Percentiles rank a stretch among this genome's conserved stretches.
These are phyloP conservation scores for Lordiphosa andalusiaca DNA, from an alignment of 2,888 invertebrate genomes.

Conservation along the genomic window DNA sequence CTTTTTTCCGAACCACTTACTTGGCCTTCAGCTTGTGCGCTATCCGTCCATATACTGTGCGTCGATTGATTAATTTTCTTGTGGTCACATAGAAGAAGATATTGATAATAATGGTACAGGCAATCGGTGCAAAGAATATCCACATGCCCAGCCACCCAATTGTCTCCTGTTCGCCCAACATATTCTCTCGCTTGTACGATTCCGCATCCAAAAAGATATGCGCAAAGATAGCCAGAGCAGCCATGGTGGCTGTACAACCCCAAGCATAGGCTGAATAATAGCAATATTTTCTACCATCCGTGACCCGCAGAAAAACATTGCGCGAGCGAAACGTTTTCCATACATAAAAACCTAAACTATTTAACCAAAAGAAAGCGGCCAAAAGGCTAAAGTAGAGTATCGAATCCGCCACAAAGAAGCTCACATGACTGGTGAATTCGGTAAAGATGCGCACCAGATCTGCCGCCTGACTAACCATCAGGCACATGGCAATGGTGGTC, in stretches of 20 bases:
- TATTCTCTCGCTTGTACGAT: slow-evolving; percentile 81
- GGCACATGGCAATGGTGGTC: slow-evolving; percentile 89
- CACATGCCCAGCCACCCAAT: slow-evolving; percentile 91
- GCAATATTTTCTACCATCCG: slow-evolving; percentile 92
- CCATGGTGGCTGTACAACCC: slow-evolving; percentile 87
- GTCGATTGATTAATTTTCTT: slow-evolving; percentile 87
- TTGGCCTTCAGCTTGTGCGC: slow-evolving; percentile 92
- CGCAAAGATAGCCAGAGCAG: slow-evolving; percentile 88
- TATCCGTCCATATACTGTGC: slow-evolving; percentile 91
- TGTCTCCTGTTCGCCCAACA: slow-evolving; percentile 86
- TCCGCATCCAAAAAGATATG: slow-evolving; percentile 88
- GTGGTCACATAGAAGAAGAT: slow-evolving; percentile 91
- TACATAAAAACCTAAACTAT: slow-evolving; percentile 91
- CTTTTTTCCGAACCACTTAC: slow-evolving; percentile 79
- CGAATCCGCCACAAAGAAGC: slow-evolving; percentile 89
- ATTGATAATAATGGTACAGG: slow-evolving; percentile 88
- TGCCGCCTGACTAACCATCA: slow-evolving; percentile 88
- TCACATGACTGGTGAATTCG: slow-evolving; percentile 89
- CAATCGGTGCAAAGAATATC: slow-evolving; percentile 91
- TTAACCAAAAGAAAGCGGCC: slow-evolving; percentile 93
- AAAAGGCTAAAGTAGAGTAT: slow-evolving; percentile 88
- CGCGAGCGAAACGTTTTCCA: slow-evolving; percentile 94
- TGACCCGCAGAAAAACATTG: slow-evolving; percentile 91
- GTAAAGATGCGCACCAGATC: slow-evolving; percentile 90
- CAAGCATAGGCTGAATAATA: slow-evolving; percentile 92